A percentile compares a stretch with the other conserved stretches of the same genome.
Conservation (phyloP, 2,888 invertebrate species). For the Monochamus alternatus region DNA sequence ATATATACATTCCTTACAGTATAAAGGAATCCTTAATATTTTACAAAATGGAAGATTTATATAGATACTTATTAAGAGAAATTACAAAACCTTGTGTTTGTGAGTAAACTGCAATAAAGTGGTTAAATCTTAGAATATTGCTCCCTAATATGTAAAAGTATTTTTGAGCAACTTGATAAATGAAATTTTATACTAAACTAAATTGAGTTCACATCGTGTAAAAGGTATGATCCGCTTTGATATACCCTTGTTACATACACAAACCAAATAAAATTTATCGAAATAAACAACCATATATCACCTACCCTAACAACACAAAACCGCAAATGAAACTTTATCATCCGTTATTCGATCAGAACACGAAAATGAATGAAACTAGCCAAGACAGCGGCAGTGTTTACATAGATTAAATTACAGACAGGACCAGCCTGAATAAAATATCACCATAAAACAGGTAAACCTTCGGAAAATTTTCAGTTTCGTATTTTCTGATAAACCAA, state of each 20-base stretch:
- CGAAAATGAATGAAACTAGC: slow-evolving; percentile 19
- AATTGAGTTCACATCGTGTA: neutral
- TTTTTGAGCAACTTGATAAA: slow-evolving; percentile 51
- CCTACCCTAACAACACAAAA: neutral
- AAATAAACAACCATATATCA: neutral
- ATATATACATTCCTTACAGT: slow-evolving; percentile 47
- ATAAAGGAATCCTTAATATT: slow-evolving; percentile 49
- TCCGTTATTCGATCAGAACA: slow-evolving; percentile 1
- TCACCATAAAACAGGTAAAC: slow-evolving; percentile 12
- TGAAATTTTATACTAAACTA: slow-evolving; percentile 27
- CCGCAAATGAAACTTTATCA: no score
- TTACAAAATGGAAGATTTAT: slow-evolving; percentile 59
- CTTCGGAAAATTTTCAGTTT: slow-evolving; percentile 15
- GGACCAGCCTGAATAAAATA: slow-evolving; percentile 34
- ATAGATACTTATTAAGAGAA: slow-evolving; percentile 44
- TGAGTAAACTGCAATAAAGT: slow-evolving; percentile 43
- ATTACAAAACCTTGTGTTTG: slow-evolving; percentile 44
- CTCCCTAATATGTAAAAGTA: slow-evolving; percentile 57
- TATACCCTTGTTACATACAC: slow-evolving; percentile 9
- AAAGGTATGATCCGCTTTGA: slow-evolving; percentile 4
- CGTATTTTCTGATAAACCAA: neutral
- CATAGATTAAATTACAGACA: slow-evolving; percentile 24
- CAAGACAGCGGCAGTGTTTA: slow-evolving; percentile 46
- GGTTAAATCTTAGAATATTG: slow-evolving; percentile 54
- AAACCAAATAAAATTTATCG: slow-evolving; percentile 1